Evolutionary conservation across 2,113 vertebrate genomes (phyloP).

Genomic region (Gobiocypris rarus): DNA sequence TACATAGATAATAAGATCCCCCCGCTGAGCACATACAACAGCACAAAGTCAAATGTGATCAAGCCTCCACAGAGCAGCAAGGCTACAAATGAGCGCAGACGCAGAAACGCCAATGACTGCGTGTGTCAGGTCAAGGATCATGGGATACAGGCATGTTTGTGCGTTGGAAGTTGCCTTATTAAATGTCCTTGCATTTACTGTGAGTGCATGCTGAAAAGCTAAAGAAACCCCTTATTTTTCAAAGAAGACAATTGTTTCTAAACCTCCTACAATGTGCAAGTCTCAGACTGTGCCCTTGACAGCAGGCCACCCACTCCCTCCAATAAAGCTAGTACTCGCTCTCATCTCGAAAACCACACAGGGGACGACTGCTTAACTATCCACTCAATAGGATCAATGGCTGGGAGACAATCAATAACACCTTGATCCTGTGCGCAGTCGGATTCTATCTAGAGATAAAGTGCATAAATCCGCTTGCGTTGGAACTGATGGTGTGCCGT

Average conservation of each 20-base stretch:
- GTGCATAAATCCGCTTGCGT: conserved; percentile 45
- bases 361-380: conserved; percentile 69
- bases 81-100: not conserved
- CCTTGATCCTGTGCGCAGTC: conserved; percentile 48
- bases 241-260: not conserved
- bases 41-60: conserved; percentile 36
- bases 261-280: conserved; percentile 22
- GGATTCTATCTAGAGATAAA: conserved; percentile 48
- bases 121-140: not conserved
- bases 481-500: conserved; percentile 40
- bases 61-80: not conserved
- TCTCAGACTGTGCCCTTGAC: conserved; percentile 39
- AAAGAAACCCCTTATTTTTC: not conserved
- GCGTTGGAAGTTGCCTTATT: not conserved
- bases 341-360: conserved; percentile 65
- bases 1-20: conserved; percentile 25
- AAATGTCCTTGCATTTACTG: not conserved
- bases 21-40: conserved; percentile 8
- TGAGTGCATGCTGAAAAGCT: not conserved
- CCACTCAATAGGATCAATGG: conserved; percentile 72
- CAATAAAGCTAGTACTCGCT: conserved; percentile 47
- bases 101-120: not conserved
- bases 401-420: conserved; percentile 72
- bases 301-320: conserved; percentile 43
- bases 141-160: not conserved